A percentile compares a stretch with the other conserved stretches of the same genome.
Evolutionary conservation across 2,888 invertebrate genomes (phyloP).

Genomic region (Leptura quadrifasciata): DNA sequence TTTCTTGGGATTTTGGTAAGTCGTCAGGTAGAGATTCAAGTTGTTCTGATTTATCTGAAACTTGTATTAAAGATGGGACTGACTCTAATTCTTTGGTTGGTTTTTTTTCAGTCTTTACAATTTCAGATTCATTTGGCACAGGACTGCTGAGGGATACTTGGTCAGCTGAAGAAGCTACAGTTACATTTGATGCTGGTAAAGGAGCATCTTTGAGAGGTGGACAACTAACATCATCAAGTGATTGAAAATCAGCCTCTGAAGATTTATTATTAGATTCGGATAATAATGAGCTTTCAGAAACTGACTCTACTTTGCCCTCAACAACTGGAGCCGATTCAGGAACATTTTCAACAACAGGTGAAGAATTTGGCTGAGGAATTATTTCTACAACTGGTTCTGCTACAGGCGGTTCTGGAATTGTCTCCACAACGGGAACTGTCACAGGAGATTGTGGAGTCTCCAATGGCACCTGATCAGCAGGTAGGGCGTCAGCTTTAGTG

Average conservation of each 20-base stretch:
- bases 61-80: slow-evolving; percentile 6
- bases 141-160: slow-evolving; percentile 4
- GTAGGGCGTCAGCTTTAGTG: slow-evolving; percentile 76
- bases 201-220: slow-evolving; percentile 1
- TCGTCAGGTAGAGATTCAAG: slow-evolving; percentile 25
- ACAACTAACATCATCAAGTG: slow-evolving; percentile 11
- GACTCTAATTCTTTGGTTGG: slow-evolving; percentile 22
- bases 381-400: slow-evolving; percentile 41
- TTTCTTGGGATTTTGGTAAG: neutral
- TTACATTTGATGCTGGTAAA: neutral
- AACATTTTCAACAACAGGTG: slow-evolving; percentile 35
- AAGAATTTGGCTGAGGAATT: slow-evolving; percentile 35
- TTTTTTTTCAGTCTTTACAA: slow-evolving; percentile 34
- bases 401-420: slow-evolving; percentile 42
- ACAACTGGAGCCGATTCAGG: slow-evolving; percentile 25
- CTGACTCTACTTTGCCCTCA: slow-evolving; percentile 17
- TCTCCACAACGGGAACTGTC: slow-evolving; percentile 56
- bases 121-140: slow-evolving; percentile 31
- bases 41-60: neutral
- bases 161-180: neutral
- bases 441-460: slow-evolving; percentile 47
- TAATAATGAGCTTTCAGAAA: slow-evolving; percentile 13
- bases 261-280: slow-evolving; percentile 4
- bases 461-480: slow-evolving; percentile 67
- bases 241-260: neutral